Base-by-base conservation (phyloP, 1,140 invertebrate species). In the Zaprionus ghesquierei region DNA sequence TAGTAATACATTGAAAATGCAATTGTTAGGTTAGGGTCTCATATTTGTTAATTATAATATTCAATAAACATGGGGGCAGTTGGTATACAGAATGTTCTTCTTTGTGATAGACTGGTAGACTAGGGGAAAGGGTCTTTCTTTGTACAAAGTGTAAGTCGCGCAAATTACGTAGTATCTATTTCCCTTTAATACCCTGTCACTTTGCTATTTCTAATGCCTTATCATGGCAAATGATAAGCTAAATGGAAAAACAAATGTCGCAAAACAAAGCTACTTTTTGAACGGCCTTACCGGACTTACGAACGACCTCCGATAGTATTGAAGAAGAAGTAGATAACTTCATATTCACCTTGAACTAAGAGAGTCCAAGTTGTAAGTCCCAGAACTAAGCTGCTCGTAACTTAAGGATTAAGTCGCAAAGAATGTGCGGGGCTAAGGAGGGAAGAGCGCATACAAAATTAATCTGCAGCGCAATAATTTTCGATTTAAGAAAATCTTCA, bases 391-490 rank as follows among this genome's bases (percentile, higher is more conserved):
- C 77, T 33, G 73, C 58, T 75, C 72, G 64, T 64, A 82, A 72
- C 58, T 75, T 65, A 59, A 20, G 61, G 59, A 55, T 61, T 69
- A 41, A 49, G 49, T 20, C 46, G 27, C 61, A 53, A 51, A 58
- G 31, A 80, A 70, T 44, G 41, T 44, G 68, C 41, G 33, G 53
- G 63, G 13, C 25, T 15, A 27, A 50, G 65, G 41, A 22, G 62
- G 44, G 56, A 58, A 68, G 60, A 63, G 49, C 54, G 65, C 64
- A 72, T 79, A 77, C 68, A 77, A 85, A 85, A 81, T 85, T 85
- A 86, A 85, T 85, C 81, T 81, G 62, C 54, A 66, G 73, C 77
- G 81, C 63, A 76, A 89, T 89, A 87, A 89, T 87, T 79, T 82
- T 50, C 72, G 79, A 84, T 84, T 89, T 59, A 64, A 74, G 79